These are phyloP conservation scores for Synergus japonicus DNA, from an alignment of 2,888 invertebrate species.

Conservation along the genomic window DNA sequence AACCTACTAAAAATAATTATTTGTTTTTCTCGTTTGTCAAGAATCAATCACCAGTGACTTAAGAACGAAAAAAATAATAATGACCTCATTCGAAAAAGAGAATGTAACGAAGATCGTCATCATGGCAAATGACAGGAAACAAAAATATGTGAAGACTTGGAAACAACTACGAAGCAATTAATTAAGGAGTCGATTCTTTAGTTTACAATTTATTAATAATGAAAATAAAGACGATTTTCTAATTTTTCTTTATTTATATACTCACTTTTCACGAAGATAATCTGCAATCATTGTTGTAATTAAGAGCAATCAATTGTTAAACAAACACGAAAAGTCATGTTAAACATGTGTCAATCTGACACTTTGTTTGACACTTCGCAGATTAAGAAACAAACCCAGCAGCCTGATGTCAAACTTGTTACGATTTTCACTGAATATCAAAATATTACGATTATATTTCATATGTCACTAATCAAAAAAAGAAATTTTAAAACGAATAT, in stretches of 20 bases:
- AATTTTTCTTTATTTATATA: neutral
- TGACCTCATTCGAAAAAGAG: neutral
- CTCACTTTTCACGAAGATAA: slow-evolving; percentile 15
- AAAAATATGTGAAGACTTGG: neutral
- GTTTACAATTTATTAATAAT: neutral
- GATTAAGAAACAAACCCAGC: neutral
- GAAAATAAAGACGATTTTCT: neutral
- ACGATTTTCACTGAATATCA: neutral
- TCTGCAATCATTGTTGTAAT: slow-evolving; percentile 36
- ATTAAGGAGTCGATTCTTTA: neutral
- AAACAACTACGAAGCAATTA: neutral
- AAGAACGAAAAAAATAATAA: neutral
- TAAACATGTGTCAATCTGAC: slow-evolving; percentile 38
- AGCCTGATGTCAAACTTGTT: neutral
- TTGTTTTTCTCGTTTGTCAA: neutral
- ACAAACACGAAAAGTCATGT: slow-evolving; percentile 29
- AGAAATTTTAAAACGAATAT: neutral
- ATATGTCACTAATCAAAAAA: neutral
- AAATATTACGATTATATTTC: neutral
- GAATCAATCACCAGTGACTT: neutral
- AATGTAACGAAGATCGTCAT: neutral
- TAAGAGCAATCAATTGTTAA: slow-evolving; percentile 22
- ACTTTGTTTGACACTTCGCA: neutral
- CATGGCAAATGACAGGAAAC: neutral
- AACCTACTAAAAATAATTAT: neutral